Conservation (phyloP, 1,140 invertebrate species). For the Danaus plexippus region DNA sequence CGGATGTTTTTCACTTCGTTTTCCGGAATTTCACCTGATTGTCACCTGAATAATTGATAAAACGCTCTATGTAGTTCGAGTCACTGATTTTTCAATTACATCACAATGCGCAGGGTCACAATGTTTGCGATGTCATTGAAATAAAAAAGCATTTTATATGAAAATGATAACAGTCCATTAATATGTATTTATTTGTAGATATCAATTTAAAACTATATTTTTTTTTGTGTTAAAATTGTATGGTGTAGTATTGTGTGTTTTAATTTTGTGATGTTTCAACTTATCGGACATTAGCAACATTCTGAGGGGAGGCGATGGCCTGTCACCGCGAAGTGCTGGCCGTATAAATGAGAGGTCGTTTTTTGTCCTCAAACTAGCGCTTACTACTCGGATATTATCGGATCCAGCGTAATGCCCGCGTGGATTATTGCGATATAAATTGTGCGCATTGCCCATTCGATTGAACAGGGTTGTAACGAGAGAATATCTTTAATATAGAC, state of each 20-base stretch:
- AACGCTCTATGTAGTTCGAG: conserved; percentile 42
- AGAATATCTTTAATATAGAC: too few species aligned
- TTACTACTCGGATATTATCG: conserved; percentile 57
- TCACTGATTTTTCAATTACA: conserved; percentile 61
- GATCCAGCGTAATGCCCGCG: conserved; percentile 54
- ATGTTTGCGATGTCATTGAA: conserved; percentile 31
- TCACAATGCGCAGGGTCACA: conserved; percentile 36
- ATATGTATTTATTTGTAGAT: too few species aligned
- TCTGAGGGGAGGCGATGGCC: conserved; percentile 26
- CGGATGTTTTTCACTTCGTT: conserved; percentile 59
- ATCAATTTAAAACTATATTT: too few species aligned
- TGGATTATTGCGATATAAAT: conserved; percentile 71
- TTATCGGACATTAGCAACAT: neutral
- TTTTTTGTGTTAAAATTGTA: too few species aligned
- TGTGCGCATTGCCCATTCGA: conserved; percentile 60
- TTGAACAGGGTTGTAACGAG: conserved; percentile 45
- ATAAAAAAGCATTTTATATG: conserved; percentile 18
- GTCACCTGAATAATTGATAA: conserved; percentile 63
- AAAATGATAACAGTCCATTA: too few species aligned
- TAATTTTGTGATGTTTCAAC: too few species aligned
- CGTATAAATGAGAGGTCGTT: conserved; percentile 67
- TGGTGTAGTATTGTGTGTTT: too few species aligned
- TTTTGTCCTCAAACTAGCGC: conserved; percentile 60
- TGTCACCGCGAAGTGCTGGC: conserved; percentile 51
- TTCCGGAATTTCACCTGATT: conserved; percentile 64